phyloP scores from a whole-genome alignment of 2,888 invertebrate genomes.

The Lomographa bimaculata region DNA sequence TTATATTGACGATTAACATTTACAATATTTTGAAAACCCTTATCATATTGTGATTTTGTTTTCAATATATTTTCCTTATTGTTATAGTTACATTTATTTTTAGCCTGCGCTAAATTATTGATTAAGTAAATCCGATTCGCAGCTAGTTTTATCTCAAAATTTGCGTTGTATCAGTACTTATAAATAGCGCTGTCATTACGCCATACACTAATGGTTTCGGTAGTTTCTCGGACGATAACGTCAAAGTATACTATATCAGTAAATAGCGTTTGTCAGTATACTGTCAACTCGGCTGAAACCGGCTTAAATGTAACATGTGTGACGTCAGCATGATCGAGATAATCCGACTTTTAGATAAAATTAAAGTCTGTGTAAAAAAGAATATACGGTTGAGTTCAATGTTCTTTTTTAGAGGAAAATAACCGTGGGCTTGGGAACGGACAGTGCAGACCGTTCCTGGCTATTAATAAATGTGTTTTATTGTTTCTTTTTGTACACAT shows the following conservation, averaged over 20 bases:
- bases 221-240: slow-evolving; percentile 66
- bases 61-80: too few species aligned
- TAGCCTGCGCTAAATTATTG: too few species aligned
- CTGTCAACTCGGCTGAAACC: slow-evolving; percentile 63
- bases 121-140: too few species aligned
- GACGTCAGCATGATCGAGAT: slow-evolving; percentile 65
- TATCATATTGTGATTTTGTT: too few species aligned
- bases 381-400: slow-evolving; percentile 20
- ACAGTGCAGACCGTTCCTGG: background rate
- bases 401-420: slow-evolving; percentile 12
- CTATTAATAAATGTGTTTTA: slow-evolving; percentile 7
- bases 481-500: slow-evolving; percentile 8
- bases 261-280: slow-evolving; percentile 62
- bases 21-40: too few species aligned
- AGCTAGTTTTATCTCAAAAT: slow-evolving; percentile 25
- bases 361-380: slow-evolving; percentile 33
- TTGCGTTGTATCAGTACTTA: slow-evolving; percentile 32
- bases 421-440: slow-evolving; percentile 18
- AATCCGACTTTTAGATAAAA: slow-evolving; percentile 63
- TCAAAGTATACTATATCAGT: slow-evolving; percentile 47
- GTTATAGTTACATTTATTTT: too few species aligned
- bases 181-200: slow-evolving; percentile 45
- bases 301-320: slow-evolving; percentile 54
- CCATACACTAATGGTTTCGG: slow-evolving; percentile 63
- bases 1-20: too few species aligned